phyloP scores from a whole-genome alignment of 1,140 invertebrate species.

The Daktulosphaira vitifoliae region DNA sequence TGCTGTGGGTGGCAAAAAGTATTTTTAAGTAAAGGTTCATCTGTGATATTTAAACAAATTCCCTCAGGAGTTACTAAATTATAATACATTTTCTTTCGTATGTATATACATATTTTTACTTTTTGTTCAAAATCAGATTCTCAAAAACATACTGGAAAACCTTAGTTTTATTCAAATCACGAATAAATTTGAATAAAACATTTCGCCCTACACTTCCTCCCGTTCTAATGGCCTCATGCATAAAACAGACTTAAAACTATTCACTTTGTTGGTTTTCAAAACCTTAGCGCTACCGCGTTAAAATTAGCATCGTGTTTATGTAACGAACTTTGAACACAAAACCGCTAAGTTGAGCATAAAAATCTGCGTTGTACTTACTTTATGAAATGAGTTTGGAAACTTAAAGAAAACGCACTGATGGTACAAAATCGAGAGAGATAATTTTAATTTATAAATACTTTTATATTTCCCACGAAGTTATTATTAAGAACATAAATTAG shows the following conservation, averaged over 20 bases:
- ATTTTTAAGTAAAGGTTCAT: too few relatives aligned
- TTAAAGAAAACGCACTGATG: too few relatives aligned
- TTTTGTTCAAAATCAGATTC: constrained; percentile 30
- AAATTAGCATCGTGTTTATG: constrained; percentile 30
- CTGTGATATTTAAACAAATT: too few relatives aligned
- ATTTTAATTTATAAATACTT: too few relatives aligned
- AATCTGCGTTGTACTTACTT: constrained; percentile 8
- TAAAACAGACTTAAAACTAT: constrained; percentile 33
- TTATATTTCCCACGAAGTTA: too few relatives aligned
- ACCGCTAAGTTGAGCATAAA: constrained; percentile 17
- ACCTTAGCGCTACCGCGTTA: constrained; percentile 1
- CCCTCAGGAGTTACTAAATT: too few relatives aligned
- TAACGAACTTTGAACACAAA: constrained; percentile 17
- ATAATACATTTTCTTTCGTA: too few relatives aligned
- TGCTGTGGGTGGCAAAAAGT: too few relatives aligned
- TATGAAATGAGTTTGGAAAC: background rate
- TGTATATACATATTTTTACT: background rate
- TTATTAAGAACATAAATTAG: too few relatives aligned
- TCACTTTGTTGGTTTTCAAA: constrained; percentile 14
- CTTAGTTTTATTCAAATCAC: constrained; percentile 31
- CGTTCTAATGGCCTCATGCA: constrained; percentile 10
- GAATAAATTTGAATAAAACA: constrained; percentile 32
- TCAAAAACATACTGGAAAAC: constrained; percentile 10
- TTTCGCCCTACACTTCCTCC: background rate
- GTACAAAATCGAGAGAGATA: too few relatives aligned